A percentile compares a stretch with the other conserved stretches of the same genome.
phyloP scores from a whole-genome alignment of 2,113 vertebrate genomes.

The Dermatemys mawii region DNA sequence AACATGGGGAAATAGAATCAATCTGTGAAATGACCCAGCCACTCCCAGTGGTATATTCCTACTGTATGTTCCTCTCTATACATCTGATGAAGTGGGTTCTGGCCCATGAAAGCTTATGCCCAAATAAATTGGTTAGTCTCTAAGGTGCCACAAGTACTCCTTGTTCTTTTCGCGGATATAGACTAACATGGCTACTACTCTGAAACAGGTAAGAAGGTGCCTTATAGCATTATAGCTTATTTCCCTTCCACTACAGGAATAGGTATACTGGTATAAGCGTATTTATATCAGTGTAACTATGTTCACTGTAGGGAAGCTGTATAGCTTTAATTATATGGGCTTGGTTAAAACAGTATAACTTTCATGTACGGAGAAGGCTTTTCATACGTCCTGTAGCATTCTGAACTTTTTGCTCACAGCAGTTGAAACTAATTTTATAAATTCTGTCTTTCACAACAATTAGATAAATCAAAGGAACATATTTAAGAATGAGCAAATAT shows the following conservation, averaged over 20 bases:
- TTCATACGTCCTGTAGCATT: not conserved
- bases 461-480: slow-evolving; percentile 44
- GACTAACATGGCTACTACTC: too few relatives aligned
- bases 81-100: too few relatives aligned
- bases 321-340: not conserved
- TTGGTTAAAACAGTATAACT: not conserved
- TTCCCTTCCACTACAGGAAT: not conserved
- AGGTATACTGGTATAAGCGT: not conserved
- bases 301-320: not conserved
- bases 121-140: too few relatives aligned
- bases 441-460: not conserved
- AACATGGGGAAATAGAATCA: too few relatives aligned
- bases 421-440: not conserved
- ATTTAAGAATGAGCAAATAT: slow-evolving; percentile 15
- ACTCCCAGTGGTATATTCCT: too few relatives aligned
- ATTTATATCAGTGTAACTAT: not conserved
- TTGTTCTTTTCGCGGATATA: too few relatives aligned
- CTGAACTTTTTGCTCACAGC: not conserved
- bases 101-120: too few relatives aligned
- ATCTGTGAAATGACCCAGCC: too few relatives aligned
- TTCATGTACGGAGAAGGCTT: not conserved
- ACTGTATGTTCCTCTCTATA: too few relatives aligned
- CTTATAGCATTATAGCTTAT: not conserved
- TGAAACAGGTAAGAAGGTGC: not conserved
- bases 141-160: too few relatives aligned